Conservation (phyloP, 2,113 vertebrate genomes). For the Sphaerodactylus townsendi region DNA sequence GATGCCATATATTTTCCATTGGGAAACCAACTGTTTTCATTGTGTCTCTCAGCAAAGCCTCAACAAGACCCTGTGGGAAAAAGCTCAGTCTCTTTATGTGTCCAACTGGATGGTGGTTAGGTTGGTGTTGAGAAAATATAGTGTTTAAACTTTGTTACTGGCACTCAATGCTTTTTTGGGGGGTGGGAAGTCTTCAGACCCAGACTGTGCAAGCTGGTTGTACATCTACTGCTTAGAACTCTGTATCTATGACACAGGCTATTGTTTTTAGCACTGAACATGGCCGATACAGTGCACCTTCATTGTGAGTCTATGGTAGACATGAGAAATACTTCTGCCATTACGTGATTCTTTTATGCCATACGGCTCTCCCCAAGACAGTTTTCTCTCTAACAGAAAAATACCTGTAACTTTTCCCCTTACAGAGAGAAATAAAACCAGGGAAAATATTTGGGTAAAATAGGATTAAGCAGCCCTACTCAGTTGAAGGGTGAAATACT, state of each 20-base stretch:
- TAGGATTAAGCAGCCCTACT: neutral
- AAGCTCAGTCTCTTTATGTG: conserved; percentile 17
- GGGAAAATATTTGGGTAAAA: neutral
- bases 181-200: neutral
- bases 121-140: conserved; percentile 7
- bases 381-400: neutral
- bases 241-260: neutral
- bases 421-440: neutral
- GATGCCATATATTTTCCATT: conserved; percentile 51
- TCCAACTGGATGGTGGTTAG: conserved; percentile 29
- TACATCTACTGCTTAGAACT: neutral
- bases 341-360: neutral
- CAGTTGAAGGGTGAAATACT: too few relatives aligned
- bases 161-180: neutral
- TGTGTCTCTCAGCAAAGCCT: conserved; percentile 27
- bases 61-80: conserved; percentile 49
- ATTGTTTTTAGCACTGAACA: neutral
- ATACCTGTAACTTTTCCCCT: neutral
- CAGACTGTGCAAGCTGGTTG: neutral
- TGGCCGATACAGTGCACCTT: neutral
- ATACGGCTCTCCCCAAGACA: too few relatives aligned
- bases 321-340: neutral
- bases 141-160: neutral
- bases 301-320: neutral
- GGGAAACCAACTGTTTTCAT: conserved; percentile 61